phyloP scores from a whole-genome alignment of 2,113 vertebrate genomes.

The Callionymus lyra region DNA sequence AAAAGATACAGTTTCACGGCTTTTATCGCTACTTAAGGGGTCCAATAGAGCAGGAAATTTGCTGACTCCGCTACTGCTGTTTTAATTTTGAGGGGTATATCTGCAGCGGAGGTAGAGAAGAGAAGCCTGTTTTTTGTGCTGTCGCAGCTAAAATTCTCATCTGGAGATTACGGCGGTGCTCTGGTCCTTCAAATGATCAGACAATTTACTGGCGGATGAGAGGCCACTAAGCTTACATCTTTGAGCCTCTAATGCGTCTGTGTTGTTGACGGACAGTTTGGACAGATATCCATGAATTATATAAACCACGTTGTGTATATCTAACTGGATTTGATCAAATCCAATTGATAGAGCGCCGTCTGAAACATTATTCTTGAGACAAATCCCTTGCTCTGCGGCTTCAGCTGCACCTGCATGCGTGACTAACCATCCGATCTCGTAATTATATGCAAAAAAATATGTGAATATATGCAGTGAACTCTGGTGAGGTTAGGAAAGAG shows the following conservation, averaged over 20 bases:
- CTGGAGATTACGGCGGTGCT: slow-evolving; percentile 44
- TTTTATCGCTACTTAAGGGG: slow-evolving; percentile 2
- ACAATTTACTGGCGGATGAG: slow-evolving; percentile 49
- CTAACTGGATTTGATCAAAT: slow-evolving; percentile 56
- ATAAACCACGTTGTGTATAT: slow-evolving; percentile 42
- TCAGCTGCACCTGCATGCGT: too few relatives aligned
- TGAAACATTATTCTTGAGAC: slow-evolving; percentile 34
- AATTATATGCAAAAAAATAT: too few relatives aligned
- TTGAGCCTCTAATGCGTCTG: slow-evolving; percentile 46
- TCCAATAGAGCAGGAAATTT: slow-evolving; percentile 3
- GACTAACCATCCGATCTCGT: too few relatives aligned
- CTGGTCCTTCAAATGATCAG: slow-evolving; percentile 48
- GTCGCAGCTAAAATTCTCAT: slow-evolving; percentile 43
- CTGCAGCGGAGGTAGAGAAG: slow-evolving; percentile 5
- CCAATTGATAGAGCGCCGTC: slow-evolving; percentile 49
- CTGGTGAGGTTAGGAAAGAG: too few relatives aligned
- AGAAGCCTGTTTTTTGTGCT: slow-evolving; percentile 15
- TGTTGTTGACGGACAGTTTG: slow-evolving; percentile 47
- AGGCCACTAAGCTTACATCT: slow-evolving; percentile 53
- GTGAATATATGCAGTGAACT: too few relatives aligned
- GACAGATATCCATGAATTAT: slow-evolving; percentile 45
- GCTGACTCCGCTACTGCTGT: slow-evolving; percentile 7
- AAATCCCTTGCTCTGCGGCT: slow-evolving; percentile 11
- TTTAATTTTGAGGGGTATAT: slow-evolving; percentile 8
- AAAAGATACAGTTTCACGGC: slow-evolving; percentile 4